Conservation (phyloP, 2,113 vertebrate genomes). For the Entomyzon cyanotis region DNA sequence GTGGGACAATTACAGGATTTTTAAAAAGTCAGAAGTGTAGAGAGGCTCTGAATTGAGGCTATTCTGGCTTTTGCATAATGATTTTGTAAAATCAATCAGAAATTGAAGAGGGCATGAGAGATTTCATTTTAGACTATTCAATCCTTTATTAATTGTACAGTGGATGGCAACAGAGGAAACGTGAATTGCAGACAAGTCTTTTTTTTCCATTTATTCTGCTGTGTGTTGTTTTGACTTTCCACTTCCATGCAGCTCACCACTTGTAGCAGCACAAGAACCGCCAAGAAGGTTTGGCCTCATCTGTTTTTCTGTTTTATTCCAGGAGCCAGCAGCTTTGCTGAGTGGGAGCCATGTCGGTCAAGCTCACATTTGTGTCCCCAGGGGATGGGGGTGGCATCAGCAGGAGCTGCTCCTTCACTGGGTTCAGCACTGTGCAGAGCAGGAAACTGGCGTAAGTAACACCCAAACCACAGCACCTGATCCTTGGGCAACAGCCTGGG, state of each 20-base stretch:
- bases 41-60: neutral
- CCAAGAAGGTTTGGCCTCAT: neutral
- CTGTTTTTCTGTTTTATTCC: neutral
- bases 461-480: neutral
- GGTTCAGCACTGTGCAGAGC: constrained; percentile 76
- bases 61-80: neutral
- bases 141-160: neutral
- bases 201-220: neutral
- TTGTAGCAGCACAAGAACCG: neutral
- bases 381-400: constrained; percentile 73
- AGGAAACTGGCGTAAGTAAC: constrained; percentile 75
- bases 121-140: neutral
- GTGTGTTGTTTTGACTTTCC: neutral
- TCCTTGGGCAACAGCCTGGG: neutral
- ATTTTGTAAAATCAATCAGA: constrained; percentile 57
- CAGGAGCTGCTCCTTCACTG: constrained; percentile 80
- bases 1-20: neutral
- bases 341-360: constrained; percentile 72
- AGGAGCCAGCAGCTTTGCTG: neutral
- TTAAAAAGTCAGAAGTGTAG: neutral
- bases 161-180: constrained; percentile 37
- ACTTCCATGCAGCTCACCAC: neutral
- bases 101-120: constrained; percentile 25
- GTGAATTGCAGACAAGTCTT: constrained; percentile 1
- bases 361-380: constrained; percentile 76